Base-by-base conservation (phyloP, 1,140 invertebrate species). In the Laodelphax striatellus region DNA sequence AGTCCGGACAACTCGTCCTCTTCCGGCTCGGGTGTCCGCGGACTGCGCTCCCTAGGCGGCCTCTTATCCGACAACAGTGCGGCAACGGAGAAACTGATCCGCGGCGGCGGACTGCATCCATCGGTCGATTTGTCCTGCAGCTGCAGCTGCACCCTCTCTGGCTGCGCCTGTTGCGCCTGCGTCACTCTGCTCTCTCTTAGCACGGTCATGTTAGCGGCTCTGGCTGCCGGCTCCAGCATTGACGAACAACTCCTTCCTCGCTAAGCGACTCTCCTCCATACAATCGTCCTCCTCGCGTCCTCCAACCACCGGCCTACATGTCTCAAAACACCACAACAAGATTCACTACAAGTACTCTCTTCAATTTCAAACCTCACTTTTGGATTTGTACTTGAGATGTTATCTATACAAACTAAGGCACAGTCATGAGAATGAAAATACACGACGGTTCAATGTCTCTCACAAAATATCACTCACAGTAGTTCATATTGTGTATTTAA, bases 11-110 rank as follows among this genome's bases (percentile, higher is more conserved):
- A 14, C 10, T 60, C 61, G 3, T 64, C 65, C 55, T 66, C 65
- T 24, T 63, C 60, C 6, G 59, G 60, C 21, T 43, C 59, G 55
- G 57, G 63, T 31, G 22, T 61, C 61, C 59, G 60, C 34, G 57
- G 63, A 42, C 16, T 61, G 57, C 59, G 60, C 34, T 38, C 34
- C 53, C 56, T 63, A 55, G 9, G 22, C 54, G 53, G 64, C 59
- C 65, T 43, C 24, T 73, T 75, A 63, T 77, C 73, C 1, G 74
- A 75, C 2, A 78, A 54, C 3, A 79, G 67, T 0, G 76, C 72
- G 0, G 74, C 77, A n/a, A 78, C 76, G 53, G 74, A 76, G 66
- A 79, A 79, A 57, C 75, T 78, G 34, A 79, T 67, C 43, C 68
- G 66, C 14, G 24, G 73, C 54, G 62, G 59, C 38, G 65, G 66